These are phyloP conservation scores for Masticophis lateralis DNA, from an alignment of 2,797 vertebrate species.

Conservation along the genomic window DNA sequence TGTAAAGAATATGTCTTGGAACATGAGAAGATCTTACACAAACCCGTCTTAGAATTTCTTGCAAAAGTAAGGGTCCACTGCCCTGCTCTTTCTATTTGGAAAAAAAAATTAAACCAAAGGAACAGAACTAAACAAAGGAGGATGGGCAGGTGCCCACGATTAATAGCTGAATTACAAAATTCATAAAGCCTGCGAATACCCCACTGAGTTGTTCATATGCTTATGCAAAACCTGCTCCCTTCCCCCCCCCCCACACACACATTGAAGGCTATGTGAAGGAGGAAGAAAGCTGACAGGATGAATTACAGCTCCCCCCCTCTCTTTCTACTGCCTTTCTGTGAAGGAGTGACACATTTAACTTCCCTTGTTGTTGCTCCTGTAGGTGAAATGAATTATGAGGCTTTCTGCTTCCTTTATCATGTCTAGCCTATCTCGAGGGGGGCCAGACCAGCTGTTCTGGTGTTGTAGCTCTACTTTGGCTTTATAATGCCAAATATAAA, in stretches of 20 bases:
- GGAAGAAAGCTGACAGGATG: slow-evolving; percentile 64
- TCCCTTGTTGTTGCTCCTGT: slow-evolving; percentile 63
- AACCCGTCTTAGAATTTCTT: not conserved
- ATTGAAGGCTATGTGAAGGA: slow-evolving; percentile 28
- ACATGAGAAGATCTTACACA: not conserved
- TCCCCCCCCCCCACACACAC: slow-evolving; percentile 39
- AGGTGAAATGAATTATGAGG: slow-evolving; percentile 69
- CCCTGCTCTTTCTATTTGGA: slow-evolving; percentile 6
- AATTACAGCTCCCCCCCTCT: slow-evolving; percentile 57
- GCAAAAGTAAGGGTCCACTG: not conserved
- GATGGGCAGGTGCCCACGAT: slow-evolving; percentile 52
- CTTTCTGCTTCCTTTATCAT: slow-evolving; percentile 51
- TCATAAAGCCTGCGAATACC: slow-evolving; percentile 54
- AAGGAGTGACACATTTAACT: slow-evolving; percentile 70
- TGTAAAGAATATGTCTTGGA: not conserved
- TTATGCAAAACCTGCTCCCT: slow-evolving; percentile 50
- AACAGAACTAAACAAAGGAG: slow-evolving; percentile 16
- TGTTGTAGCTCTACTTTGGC: slow-evolving; percentile 55
- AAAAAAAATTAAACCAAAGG: slow-evolving; percentile 14
- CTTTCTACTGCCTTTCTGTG: slow-evolving; percentile 43
- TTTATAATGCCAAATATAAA: slow-evolving; percentile 62
- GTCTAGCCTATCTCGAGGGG: slow-evolving; percentile 43
- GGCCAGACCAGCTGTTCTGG: slow-evolving; percentile 60
- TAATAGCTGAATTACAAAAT: slow-evolving; percentile 61
- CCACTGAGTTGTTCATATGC: slow-evolving; percentile 64